A percentile compares a stretch with the other conserved stretches of the same genome.
These are phyloP conservation scores for Eospalax fontanierii DNA, from an alignment of 2,797 vertebrate species.

Conservation along the genomic window DNA sequence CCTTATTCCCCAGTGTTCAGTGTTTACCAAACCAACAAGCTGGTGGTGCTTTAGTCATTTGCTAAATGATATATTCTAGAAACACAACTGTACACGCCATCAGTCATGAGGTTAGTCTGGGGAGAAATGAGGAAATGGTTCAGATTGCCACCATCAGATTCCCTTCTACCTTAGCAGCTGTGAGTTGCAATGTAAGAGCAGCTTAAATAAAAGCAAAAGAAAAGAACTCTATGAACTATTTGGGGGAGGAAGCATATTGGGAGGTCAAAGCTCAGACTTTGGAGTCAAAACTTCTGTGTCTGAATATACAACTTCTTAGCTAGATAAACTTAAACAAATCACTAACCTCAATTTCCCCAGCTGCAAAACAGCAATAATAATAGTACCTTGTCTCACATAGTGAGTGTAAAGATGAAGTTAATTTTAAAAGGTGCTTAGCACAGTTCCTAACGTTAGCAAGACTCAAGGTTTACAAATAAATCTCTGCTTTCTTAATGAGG, in stretches of 20 bases:
- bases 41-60: not conserved
- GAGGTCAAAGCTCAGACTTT: not conserved
- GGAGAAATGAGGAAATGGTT: not conserved
- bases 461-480: not conserved
- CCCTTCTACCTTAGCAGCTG: not conserved
- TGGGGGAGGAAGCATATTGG: not conserved
- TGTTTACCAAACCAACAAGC: not conserved
- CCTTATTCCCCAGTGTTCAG: not conserved
- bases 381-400: not conserved
- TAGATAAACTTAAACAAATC: slow-evolving; percentile 3
- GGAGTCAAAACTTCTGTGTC: not conserved
- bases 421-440: not conserved
- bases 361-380: not conserved
- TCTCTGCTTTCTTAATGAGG: slow-evolving; percentile 2
- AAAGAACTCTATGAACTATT: not conserved
- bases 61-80: not conserved
- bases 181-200: not conserved
- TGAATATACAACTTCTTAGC: slow-evolving; percentile 1
- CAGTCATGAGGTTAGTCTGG: not conserved
- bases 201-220: not conserved
- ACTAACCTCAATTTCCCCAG: slow-evolving; percentile 10
- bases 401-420: not conserved
- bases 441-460: not conserved
- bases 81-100: not conserved
- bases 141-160: not conserved